Conservation (phyloP, 2,113 vertebrate genomes). For the Tenebrosternarchus preto region DNA sequence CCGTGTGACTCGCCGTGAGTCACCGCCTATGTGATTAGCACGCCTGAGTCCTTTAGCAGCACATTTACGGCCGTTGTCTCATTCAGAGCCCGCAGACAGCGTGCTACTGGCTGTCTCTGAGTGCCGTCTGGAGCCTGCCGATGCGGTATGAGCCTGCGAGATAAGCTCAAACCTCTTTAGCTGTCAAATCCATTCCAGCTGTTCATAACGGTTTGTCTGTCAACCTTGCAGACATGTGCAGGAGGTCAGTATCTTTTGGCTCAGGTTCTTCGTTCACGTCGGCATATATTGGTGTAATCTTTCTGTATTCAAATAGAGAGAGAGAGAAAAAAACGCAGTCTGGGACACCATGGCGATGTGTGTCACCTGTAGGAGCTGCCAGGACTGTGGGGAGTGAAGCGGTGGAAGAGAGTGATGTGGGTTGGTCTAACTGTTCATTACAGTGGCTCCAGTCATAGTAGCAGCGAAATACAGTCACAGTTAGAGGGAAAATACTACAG, state of each 20-base stretch:
- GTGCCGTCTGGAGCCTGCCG: constrained; percentile 6
- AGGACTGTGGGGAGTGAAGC: background rate
- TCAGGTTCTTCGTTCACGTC: background rate
- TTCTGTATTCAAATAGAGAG: constrained; percentile 7
- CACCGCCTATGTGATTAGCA: constrained; percentile 14
- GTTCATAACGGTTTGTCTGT: background rate
- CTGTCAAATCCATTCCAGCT: background rate
- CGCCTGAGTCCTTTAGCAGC: constrained; percentile 27
- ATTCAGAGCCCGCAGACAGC: constrained; percentile 24
- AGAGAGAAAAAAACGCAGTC: background rate
- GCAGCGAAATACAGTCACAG: background rate
- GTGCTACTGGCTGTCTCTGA: background rate
- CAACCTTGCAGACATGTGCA: background rate
- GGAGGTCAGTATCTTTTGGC: background rate
- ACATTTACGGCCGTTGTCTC: constrained; percentile 31
- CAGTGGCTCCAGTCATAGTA: background rate
- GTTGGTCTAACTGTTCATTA: background rate
- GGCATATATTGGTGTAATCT: background rate
- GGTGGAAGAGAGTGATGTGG: background rate
- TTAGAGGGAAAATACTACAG: background rate
- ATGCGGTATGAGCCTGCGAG: background rate
- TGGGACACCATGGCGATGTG: background rate
- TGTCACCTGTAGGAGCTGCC: background rate
- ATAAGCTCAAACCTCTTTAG: constrained; percentile 3
- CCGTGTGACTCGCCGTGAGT: constrained; percentile 4